Evolutionary conservation across 2,888 invertebrate genomes (phyloP), one percentile per base, ranked within the genome.

Genomic region (Euphydryas editha): DNA sequence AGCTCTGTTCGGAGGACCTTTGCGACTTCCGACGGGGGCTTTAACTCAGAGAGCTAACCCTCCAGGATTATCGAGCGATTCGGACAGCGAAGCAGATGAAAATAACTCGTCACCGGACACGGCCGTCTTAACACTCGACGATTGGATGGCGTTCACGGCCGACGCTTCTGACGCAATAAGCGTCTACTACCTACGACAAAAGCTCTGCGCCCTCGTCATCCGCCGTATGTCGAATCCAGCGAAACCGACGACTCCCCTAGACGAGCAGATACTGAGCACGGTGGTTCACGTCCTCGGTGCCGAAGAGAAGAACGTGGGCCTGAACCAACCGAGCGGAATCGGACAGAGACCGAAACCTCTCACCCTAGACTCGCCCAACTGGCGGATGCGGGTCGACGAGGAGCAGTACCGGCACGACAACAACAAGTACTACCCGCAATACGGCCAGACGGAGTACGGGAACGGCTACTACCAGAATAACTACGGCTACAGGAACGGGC

Each of bases 1-100:
- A 61, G 95, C 96, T 0, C 78, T 98, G 39, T 96, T 97, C 75
- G 95, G 95, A 15, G 97, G 97, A 0, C 95, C 96, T 0, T 82
- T 95, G 37, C 82, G 95, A 56, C 84, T 96, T 65, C 94, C 95
- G 0, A 72, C 83, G 1, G 89, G 86, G 0, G 91, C 93, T 0
- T 65, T 93, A 0, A 86, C 89, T 0, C 92, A 92, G 70, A 78
- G 92, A 0, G 88, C 92, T 0, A 92, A 92, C 72, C 87, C 88
- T 0, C 92, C 92, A 0, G 92, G 91, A 0, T 63, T 92, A 0
- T 92, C 92, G 1, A 90, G 90, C 64, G 93, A 93, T 62, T 88
- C 88, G 0, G 93, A 93, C 73, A 90, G 89, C 64, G 92, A 92
- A 24, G 90, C 86, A 0, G 93, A 92, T 20, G 88, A 88, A 58